phyloP scores from a whole-genome alignment of 2,797 vertebrate species.

The Caiman crocodilus region DNA sequence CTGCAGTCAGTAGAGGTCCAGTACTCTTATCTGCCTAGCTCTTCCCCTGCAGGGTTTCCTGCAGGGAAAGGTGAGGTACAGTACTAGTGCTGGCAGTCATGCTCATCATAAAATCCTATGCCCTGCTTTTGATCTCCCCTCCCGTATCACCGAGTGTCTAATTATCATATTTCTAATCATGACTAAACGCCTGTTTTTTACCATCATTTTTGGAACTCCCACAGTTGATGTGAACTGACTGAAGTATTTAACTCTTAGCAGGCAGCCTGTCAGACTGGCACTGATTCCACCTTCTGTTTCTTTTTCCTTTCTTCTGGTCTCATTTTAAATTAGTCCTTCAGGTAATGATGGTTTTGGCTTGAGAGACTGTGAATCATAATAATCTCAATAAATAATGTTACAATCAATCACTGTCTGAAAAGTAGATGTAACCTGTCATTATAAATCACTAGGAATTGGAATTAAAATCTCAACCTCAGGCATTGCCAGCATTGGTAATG shows the following conservation, averaged over 20 bases:
- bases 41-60: neutral
- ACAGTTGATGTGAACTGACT: neutral
- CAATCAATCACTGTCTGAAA: neutral
- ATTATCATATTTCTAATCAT: neutral
- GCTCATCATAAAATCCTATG: neutral
- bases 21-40: neutral
- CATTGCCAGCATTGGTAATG: neutral
- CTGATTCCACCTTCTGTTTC: neutral
- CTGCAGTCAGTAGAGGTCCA: neutral
- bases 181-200: neutral
- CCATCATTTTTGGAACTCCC: neutral
- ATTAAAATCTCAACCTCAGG: slow-evolving; percentile 8
- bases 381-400: neutral
- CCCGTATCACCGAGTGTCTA: neutral
- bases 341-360: neutral
- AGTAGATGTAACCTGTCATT: neutral
- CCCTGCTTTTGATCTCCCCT: neutral
- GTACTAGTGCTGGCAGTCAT: neutral
- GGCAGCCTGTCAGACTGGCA: neutral
- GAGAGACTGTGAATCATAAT: neutral
- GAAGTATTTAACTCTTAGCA: neutral
- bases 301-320: neutral
- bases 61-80: neutral
- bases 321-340: neutral
- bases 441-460: neutral